Conservation (phyloP, 2,888 invertebrate species). For the Cerceris ruficornis region DNA sequence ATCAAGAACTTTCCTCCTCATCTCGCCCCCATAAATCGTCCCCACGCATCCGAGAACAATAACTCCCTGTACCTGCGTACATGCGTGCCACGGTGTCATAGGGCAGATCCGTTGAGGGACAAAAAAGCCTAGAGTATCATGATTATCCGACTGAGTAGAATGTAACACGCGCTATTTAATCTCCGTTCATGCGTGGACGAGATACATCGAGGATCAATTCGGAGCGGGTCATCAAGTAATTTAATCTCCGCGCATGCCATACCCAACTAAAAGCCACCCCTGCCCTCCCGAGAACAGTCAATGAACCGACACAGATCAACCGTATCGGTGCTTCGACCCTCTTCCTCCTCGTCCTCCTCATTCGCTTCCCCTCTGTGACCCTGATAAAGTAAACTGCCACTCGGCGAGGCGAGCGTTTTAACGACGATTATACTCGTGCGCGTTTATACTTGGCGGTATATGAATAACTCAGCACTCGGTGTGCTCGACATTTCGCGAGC, state of each 20-base stretch:
- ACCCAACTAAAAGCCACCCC: slow-evolving; percentile 58
- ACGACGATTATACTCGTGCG: slow-evolving; percentile 10
- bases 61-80: not conserved
- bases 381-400: slow-evolving; percentile 51
- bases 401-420: slow-evolving; percentile 21
- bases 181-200: slow-evolving; percentile 55
- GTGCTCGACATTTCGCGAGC: not conserved
- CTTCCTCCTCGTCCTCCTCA: not conserved
- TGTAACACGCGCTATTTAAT: slow-evolving; percentile 60
- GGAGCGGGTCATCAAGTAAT: slow-evolving; percentile 57
- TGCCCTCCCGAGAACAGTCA: slow-evolving; percentile 39
- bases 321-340: slow-evolving; percentile 34
- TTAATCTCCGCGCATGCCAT: slow-evolving; percentile 56
- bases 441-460: not conserved
- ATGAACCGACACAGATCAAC: slow-evolving; percentile 56
- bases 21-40: not conserved
- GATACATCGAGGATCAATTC: slow-evolving; percentile 61
- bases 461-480: not conserved
- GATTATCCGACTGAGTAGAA: slow-evolving; percentile 50
- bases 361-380: not conserved
- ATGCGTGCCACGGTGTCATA: slow-evolving; percentile 1
- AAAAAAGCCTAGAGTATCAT: slow-evolving; percentile 18
- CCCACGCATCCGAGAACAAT: not conserved
- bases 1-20: not conserved
- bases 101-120: not conserved